Evolutionary conservation across 2,113 vertebrate species (phyloP).

Genomic region (Dolichotis patagonum): DNA sequence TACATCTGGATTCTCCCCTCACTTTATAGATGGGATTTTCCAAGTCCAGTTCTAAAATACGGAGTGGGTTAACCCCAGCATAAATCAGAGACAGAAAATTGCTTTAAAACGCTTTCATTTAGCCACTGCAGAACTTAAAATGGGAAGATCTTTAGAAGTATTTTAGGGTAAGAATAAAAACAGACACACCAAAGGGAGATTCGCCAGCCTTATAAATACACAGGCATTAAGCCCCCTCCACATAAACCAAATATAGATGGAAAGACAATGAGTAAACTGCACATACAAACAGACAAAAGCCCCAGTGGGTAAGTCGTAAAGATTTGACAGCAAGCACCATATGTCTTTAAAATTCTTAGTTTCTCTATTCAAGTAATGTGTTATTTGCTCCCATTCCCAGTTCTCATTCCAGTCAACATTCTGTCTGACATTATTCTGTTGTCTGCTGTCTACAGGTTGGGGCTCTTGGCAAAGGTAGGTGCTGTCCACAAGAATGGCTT

Average conservation of each 20-base stretch:
- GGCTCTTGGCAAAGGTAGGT: slow-evolving; percentile 63
- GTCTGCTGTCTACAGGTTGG: slow-evolving; percentile 60
- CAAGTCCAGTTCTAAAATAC: slow-evolving; percentile 49
- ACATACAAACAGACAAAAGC: slow-evolving; percentile 63
- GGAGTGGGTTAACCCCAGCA: slow-evolving; percentile 10
- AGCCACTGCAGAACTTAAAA: slow-evolving; percentile 52
- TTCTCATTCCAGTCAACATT: slow-evolving; percentile 31
- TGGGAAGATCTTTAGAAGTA: slow-evolving; percentile 62
- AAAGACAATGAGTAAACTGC: slow-evolving; percentile 76
- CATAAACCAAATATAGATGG: slow-evolving; percentile 71
- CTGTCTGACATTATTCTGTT: slow-evolving; percentile 46
- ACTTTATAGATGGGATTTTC: slow-evolving; percentile 39
- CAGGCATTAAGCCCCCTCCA: slow-evolving; percentile 59
- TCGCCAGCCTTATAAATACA: slow-evolving; percentile 75
- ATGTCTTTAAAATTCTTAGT: slow-evolving; percentile 63
- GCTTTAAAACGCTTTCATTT: slow-evolving; percentile 58
- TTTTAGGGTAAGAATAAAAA: slow-evolving; percentile 77
- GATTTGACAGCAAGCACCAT: slow-evolving; percentile 65
- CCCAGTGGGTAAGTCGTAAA: slow-evolving; percentile 65
- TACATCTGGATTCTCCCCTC: slow-evolving; percentile 6
- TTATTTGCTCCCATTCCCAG: slow-evolving; percentile 51
- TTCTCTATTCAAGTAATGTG: slow-evolving; percentile 50
- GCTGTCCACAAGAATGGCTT: slow-evolving; percentile 59
- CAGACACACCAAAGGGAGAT: slow-evolving; percentile 68
- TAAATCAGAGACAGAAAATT: slow-evolving; percentile 45